Base-by-base conservation (phyloP, 2,888 invertebrate species). In the Poecilus cupreus region DNA sequence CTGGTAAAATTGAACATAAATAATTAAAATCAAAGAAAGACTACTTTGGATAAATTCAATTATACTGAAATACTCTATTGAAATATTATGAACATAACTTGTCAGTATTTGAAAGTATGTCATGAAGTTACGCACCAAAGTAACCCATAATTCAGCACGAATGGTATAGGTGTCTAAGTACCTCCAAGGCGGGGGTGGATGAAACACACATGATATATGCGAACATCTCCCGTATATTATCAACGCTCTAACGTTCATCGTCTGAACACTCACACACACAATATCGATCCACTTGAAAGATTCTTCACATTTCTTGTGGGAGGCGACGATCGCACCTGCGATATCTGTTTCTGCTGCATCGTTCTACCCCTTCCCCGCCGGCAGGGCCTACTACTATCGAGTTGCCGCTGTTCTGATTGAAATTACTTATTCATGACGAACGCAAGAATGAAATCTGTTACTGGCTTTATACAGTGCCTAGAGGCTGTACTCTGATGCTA, bases 371-470 rank as follows among this genome's bases (percentile, higher is more conserved):
- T 13, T 13, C 13, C 5, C 43, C 60, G 5, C 20, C 4, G 37
- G 37, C 20, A 37, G 10, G 39, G 57, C 76, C 64, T 13, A 49
- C 49, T 26, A 16, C 24, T 22, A 64, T 60, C 78, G 64, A 64
- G 78, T 39, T 39, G 24, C 78, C 10, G 43, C 46, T 64, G 78
- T 60, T 78, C 60, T 78, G 78, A 78, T 78, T 78, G 78, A 78
- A 78, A 78, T 78, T 78, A 57, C 26, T 78, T 78, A 78, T 78
- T 78, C 78, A 78, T 78, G 78, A 24, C 16, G 13, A 24, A 78
- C 78, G 57, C 78, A 78, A 78, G 64, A 78, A 57, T 78, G 64
- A 64, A 60, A 78, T 78, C 78, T 78, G 60, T 78, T 43, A 78
- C 39, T 64, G 22, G 13, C 39, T 68, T 68, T 64, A 64, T 64